Percentiles rank a stretch among this genome's conserved stretches.
Evolutionary conservation across 2,797 vertebrate genomes (phyloP).

Genomic region (Serranus cabrilla): DNA sequence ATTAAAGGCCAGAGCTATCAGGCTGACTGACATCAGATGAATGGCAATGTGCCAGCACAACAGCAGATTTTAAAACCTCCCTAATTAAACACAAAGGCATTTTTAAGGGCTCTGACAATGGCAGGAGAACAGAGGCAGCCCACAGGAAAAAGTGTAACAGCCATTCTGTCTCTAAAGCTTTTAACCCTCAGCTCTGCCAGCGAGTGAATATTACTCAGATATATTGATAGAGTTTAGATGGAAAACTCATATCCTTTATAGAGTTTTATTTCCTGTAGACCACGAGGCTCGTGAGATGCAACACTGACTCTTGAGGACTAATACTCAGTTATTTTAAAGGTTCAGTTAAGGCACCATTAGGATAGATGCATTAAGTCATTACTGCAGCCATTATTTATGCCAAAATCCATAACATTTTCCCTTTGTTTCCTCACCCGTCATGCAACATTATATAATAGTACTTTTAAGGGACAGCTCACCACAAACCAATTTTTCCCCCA

Average conservation of each 20-base stretch:
- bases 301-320: not conserved
- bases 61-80: constrained; percentile 72
- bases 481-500: too few relatives aligned
- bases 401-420: not conserved
- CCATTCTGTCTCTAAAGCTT: constrained; percentile 73
- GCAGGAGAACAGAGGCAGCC: constrained; percentile 59
- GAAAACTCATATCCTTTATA: constrained; percentile 47
- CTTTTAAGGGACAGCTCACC: too few relatives aligned
- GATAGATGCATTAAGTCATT: constrained; percentile 31
- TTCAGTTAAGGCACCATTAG: constrained; percentile 8
- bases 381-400: constrained; percentile 1
- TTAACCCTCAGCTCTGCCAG: constrained; percentile 58
- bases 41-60: constrained; percentile 69
- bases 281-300: constrained; percentile 1
- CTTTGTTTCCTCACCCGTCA: constrained; percentile 4
- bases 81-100: constrained; percentile 75
- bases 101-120: constrained; percentile 63
- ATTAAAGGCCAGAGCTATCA: constrained; percentile 80
- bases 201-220: constrained; percentile 41
- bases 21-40: constrained; percentile 74
- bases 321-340: constrained; percentile 24
- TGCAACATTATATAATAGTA: not conserved
- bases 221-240: constrained; percentile 58
- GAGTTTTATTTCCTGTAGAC: constrained; percentile 38
- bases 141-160: constrained; percentile 61